Conservation (phyloP, 2,113 vertebrate genomes). For the Casuarius casuarius region DNA sequence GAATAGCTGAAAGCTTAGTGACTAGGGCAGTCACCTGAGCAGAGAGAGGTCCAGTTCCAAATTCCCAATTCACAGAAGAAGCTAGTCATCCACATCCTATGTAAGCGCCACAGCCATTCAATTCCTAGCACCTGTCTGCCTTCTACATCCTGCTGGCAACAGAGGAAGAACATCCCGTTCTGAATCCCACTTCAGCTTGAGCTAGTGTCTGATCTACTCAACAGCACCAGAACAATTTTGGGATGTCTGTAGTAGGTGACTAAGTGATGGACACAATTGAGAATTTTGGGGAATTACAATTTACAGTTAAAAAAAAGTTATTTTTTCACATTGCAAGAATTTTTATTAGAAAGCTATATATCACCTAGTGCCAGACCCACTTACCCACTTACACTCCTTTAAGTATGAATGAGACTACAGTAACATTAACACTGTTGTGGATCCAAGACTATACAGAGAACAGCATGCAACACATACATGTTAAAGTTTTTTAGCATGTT, state of each 20-base stretch:
- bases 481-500: background rate
- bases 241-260: background rate
- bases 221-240: background rate
- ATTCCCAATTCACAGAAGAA: background rate
- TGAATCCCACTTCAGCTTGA: background rate
- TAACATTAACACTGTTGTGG: background rate
- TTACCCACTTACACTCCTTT: background rate
- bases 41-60: background rate
- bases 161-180: background rate
- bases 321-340: background rate
- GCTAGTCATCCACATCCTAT: background rate
- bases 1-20: background rate
- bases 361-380: background rate
- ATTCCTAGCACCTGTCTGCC: background rate
- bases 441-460: background rate
- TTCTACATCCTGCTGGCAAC: background rate
- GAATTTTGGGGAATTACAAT: background rate
- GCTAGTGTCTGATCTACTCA: background rate
- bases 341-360: background rate
- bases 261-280: background rate
- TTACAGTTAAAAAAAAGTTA: background rate
- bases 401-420: background rate
- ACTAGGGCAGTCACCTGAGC: background rate
- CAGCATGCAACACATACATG: background rate
- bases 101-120: background rate